A percentile compares a stretch with the other conserved stretches of the same genome.
phyloP scores from a whole-genome alignment of 2,113 vertebrate species.

The Takifugu bimaculatus region DNA sequence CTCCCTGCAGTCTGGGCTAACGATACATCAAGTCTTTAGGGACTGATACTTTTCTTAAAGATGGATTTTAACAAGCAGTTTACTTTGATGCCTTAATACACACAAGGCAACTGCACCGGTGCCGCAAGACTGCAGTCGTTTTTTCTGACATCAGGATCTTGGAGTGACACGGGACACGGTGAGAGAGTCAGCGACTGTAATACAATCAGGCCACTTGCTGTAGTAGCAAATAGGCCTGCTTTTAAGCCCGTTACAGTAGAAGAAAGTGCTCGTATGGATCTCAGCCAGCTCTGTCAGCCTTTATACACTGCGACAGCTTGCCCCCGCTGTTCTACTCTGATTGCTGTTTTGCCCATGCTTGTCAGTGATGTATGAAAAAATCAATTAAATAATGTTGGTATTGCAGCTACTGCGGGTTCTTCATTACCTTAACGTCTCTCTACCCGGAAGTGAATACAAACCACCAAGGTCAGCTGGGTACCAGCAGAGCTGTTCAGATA shows the following conservation, averaged over 20 bases:
- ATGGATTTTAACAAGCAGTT: constrained; percentile 28
- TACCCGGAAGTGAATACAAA: constrained; percentile 35
- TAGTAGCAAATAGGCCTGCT: constrained; percentile 33
- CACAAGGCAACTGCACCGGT: not conserved
- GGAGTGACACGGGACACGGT: constrained; percentile 36
- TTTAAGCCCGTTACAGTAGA: constrained; percentile 31
- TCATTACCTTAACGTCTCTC: constrained; percentile 23
- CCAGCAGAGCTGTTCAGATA: not conserved
- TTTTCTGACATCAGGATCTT: constrained; percentile 37
- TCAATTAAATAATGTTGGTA: constrained; percentile 82
- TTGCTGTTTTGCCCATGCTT: constrained; percentile 58
- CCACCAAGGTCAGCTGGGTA: constrained; percentile 64
- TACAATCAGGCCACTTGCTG: constrained; percentile 44
- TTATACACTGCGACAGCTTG: constrained; percentile 55
- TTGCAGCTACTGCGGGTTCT: constrained; percentile 72
- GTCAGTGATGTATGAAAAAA: constrained; percentile 94
- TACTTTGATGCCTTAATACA: no score
- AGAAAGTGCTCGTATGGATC: constrained; percentile 41
- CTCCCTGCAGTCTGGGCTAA: not conserved
- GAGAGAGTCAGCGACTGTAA: constrained; percentile 50
- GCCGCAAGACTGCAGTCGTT: constrained; percentile 23
- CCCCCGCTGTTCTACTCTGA: constrained; percentile 60
- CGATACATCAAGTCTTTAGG: constrained; percentile 20
- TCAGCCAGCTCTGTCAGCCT: constrained; percentile 54
- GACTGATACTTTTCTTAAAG: constrained; percentile 29